Conservation (phyloP, 2,888 invertebrate genomes). For the Trissonchulus sp. region DNA sequence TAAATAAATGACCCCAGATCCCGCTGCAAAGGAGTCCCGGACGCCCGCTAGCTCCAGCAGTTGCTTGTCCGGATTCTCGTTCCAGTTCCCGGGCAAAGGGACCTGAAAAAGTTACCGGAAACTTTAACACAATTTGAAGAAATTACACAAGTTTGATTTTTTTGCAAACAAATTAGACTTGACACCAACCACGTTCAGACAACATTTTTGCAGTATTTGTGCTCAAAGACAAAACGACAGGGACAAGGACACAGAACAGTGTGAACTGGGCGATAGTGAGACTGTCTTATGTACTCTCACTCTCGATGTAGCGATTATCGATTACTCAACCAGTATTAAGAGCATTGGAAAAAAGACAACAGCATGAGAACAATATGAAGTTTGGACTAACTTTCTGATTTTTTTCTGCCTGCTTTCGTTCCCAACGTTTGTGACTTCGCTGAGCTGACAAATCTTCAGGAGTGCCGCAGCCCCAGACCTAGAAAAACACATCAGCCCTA, state of each 20-base stretch:
- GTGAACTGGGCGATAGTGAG: too few relatives aligned
- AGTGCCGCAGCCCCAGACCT: constrained; percentile 59
- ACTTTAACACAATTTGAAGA: not conserved
- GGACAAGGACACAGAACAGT: not conserved
- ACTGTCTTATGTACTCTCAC: too few relatives aligned
- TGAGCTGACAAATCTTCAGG: constrained; percentile 63
- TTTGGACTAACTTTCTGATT: constrained; percentile 67
- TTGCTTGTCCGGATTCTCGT: constrained; percentile 89
- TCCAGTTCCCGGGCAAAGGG: constrained; percentile 83
- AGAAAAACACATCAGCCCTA: constrained; percentile 29
- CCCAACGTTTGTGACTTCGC: constrained; percentile 82
- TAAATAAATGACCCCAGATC: not conserved
- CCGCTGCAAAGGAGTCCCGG: constrained; percentile 40
- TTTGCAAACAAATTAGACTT: constrained; percentile 19
- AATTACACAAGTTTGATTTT: not conserved
- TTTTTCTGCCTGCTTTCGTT: constrained; percentile 77
- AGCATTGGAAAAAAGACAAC: too few relatives aligned
- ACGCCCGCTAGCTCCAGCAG: constrained; percentile 74
- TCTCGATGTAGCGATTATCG: too few relatives aligned
- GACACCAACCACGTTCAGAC: constrained; percentile 8
- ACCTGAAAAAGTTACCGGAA: constrained; percentile 55
- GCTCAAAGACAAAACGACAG: constrained; percentile 1
- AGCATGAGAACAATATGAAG: too few relatives aligned
- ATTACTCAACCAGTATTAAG: too few relatives aligned
- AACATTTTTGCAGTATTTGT: too few relatives aligned